Evolutionary conservation across 2,797 vertebrate genomes (phyloP).

Genomic region (Sebastes diaconus): DNA sequence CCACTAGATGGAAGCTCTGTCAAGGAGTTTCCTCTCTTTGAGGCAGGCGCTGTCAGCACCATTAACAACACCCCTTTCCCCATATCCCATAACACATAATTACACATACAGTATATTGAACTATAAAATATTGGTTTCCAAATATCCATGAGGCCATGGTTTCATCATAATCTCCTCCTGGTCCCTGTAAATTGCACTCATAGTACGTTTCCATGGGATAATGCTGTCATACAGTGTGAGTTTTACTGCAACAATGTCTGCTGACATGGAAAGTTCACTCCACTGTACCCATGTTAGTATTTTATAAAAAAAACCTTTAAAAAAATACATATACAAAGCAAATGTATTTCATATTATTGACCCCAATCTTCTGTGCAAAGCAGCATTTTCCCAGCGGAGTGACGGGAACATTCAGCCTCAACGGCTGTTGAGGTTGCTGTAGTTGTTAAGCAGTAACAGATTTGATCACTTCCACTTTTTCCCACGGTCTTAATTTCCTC

Average conservation of each 20-base stretch:
- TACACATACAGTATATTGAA: neutral
- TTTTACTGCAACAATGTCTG: neutral
- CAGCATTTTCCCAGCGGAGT: neutral
- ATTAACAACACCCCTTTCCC: neutral
- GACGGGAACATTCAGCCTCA: neutral
- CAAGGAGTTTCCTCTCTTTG: neutral
- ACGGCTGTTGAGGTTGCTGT: neutral
- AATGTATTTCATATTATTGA: neutral
- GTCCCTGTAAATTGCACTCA: neutral
- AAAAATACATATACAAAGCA: neutral
- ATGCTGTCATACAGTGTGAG: neutral
- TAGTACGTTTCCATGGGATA: neutral
- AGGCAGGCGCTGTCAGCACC: neutral
- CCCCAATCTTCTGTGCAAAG: constrained; percentile 6
- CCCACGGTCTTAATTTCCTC: neutral
- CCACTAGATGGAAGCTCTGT: constrained; percentile 60
- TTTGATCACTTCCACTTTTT: neutral
- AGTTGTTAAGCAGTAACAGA: neutral
- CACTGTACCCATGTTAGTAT: neutral
- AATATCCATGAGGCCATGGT: neutral
- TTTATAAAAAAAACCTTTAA: neutral
- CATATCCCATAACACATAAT: constrained; percentile 1
- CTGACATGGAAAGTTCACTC: neutral
- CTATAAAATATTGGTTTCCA: neutral
- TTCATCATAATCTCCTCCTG: neutral